A percentile compares a stretch with the other conserved stretches of the same genome.
These are phyloP conservation scores for Pachycephus smyrnensis DNA, from an alignment of 2,888 invertebrate genomes.

Conservation along the genomic window DNA sequence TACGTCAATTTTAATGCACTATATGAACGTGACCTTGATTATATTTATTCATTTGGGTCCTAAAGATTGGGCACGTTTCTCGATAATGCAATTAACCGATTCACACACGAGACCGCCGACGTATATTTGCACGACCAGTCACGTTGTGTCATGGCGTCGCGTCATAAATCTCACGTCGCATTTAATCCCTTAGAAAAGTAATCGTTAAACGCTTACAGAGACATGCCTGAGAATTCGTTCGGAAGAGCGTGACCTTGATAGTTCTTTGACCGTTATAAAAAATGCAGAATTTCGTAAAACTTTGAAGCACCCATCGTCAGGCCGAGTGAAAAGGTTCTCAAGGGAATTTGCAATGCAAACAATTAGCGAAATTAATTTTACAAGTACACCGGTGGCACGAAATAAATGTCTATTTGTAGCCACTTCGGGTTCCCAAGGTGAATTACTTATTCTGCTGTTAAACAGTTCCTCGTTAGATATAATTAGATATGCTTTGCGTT, in stretches of 20 bases:
- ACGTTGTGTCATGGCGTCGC: too few relatives aligned
- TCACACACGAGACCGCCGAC: too few relatives aligned
- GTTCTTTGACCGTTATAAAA: not conserved
- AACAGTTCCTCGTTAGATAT: not conserved
- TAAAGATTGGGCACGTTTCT: not conserved
- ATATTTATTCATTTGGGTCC: not conserved
- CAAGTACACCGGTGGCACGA: too few relatives aligned
- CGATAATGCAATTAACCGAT: not conserved
- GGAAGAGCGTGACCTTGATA: not conserved
- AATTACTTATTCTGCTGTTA: too few relatives aligned
- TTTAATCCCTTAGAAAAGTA: not conserved
- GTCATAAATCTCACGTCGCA: not conserved
- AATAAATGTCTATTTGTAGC: too few relatives aligned
- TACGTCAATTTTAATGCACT: not conserved
- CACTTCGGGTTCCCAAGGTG: too few relatives aligned
- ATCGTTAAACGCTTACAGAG: not conserved
- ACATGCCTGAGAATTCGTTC: too few relatives aligned
- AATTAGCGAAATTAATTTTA: not conserved
- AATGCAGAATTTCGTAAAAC: not conserved
- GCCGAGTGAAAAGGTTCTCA: not conserved
- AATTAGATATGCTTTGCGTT: not conserved
- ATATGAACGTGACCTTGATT: not conserved
- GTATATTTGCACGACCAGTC: not conserved
- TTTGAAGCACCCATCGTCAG: not conserved
- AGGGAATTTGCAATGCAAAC: not conserved